Evolutionary conservation across 2,797 vertebrate genomes (phyloP).

Genomic region (Tragelaphus eurycerus): DNA sequence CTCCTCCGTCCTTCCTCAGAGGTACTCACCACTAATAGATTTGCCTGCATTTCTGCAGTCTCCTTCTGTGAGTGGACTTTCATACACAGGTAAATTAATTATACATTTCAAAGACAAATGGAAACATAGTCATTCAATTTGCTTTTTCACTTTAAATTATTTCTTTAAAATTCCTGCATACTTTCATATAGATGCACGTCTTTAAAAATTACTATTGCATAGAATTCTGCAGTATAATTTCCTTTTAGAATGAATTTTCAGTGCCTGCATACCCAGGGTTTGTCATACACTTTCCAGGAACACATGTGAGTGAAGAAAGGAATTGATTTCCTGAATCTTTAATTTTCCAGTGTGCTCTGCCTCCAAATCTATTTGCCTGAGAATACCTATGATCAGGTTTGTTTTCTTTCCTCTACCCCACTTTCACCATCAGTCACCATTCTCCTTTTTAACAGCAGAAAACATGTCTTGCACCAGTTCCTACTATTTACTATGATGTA

Average conservation of each 20-base stretch:
- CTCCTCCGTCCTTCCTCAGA: background rate
- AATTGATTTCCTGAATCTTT: background rate
- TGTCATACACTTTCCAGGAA: background rate
- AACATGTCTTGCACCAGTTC: background rate
- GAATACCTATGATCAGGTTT: background rate
- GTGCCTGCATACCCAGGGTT: background rate
- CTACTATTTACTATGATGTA: background rate
- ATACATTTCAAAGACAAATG: background rate
- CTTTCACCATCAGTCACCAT: background rate
- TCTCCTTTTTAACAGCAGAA: background rate
- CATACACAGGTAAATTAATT: background rate
- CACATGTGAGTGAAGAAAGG: background rate
- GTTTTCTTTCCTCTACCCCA: background rate
- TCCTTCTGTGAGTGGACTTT: background rate
- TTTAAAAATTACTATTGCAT: background rate
- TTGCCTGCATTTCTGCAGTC: background rate
- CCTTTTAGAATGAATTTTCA: background rate
- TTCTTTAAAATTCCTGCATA: background rate
- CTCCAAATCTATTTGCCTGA: background rate
- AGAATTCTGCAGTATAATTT: background rate
- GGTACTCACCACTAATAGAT: background rate
- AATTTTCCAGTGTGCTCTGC: background rate
- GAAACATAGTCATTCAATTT: background rate
- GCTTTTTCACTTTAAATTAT: background rate
- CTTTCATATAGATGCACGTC: background rate